Conservation (phyloP, 2,797 vertebrate species). For the Natrix natrix region DNA sequence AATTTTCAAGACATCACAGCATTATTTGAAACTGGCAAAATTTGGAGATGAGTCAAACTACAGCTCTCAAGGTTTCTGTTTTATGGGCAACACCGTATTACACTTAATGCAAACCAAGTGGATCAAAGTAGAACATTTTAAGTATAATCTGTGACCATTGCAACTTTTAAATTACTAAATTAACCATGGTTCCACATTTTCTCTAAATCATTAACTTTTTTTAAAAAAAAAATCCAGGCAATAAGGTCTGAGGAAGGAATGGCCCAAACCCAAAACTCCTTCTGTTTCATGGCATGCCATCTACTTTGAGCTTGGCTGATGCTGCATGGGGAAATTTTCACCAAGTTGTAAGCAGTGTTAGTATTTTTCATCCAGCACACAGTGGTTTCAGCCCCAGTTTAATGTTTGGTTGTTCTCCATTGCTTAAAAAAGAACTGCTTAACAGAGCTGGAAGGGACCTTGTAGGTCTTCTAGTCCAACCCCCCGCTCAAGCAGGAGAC, state of each 20-base stretch:
- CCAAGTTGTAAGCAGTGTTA: not conserved
- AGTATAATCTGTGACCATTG: not conserved
- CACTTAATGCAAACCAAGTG: not conserved
- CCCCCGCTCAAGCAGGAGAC: no score
- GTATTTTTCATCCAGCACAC: not conserved
- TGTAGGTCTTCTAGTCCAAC: no score
- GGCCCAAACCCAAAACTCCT: not conserved
- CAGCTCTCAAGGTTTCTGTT: not conserved
- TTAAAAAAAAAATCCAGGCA: not conserved
- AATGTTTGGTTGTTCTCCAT: not conserved
- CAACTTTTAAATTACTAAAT: not conserved
- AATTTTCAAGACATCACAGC: not conserved
- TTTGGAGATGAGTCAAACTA: not conserved
- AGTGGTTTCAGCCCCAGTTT: not conserved
- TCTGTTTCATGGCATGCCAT: not conserved
- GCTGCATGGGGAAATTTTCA: not conserved
- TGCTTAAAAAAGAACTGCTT: not conserved
- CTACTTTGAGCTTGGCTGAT: not conserved
- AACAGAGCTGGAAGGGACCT: no score
- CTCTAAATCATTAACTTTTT: not conserved
- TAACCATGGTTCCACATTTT: not conserved
- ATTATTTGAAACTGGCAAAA: not conserved
- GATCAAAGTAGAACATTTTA: not conserved
- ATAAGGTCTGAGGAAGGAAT: not conserved
- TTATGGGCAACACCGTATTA: not conserved